A percentile compares a stretch with the other conserved stretches of the same genome.
Evolutionary conservation across 2,888 invertebrate species (phyloP).

Genomic region (Epirrita christyi): DNA sequence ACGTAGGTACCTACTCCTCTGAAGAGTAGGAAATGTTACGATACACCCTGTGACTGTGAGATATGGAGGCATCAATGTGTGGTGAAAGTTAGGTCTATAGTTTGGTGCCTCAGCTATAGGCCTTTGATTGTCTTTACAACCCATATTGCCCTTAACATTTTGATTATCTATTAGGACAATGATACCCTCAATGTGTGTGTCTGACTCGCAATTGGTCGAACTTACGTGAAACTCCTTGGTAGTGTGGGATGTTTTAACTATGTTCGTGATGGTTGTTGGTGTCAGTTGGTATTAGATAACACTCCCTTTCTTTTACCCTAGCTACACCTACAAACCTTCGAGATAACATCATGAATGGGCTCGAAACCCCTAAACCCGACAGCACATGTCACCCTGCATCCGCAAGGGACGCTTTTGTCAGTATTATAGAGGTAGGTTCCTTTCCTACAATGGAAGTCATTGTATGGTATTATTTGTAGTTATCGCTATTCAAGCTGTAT

Average conservation of each 20-base stretch:
- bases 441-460: not conserved
- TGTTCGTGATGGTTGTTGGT: not conserved
- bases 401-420: constrained; percentile 33
- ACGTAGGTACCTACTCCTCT: too few relatives aligned
- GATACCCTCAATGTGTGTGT: too few relatives aligned
- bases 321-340: constrained; percentile 21
- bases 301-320: constrained; percentile 13
- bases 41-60: too few relatives aligned
- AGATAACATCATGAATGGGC: constrained; percentile 33
- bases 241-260: not conserved
- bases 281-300: constrained; percentile 11
- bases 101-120: too few relatives aligned
- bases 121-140: too few relatives aligned
- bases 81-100: too few relatives aligned
- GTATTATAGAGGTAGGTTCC: not conserved
- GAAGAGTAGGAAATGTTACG: too few relatives aligned
- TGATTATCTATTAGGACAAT: too few relatives aligned
- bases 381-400: constrained; percentile 31
- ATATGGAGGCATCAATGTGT: too few relatives aligned
- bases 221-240: too few relatives aligned
- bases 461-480: not conserved
- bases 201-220: too few relatives aligned
- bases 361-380: constrained; percentile 18
- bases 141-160: too few relatives aligned
- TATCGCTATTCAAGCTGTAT: not conserved